A percentile compares a stretch with the other conserved stretches of the same genome.
Conservation (phyloP, 2,888 invertebrate species). For the Nineta flava region DNA sequence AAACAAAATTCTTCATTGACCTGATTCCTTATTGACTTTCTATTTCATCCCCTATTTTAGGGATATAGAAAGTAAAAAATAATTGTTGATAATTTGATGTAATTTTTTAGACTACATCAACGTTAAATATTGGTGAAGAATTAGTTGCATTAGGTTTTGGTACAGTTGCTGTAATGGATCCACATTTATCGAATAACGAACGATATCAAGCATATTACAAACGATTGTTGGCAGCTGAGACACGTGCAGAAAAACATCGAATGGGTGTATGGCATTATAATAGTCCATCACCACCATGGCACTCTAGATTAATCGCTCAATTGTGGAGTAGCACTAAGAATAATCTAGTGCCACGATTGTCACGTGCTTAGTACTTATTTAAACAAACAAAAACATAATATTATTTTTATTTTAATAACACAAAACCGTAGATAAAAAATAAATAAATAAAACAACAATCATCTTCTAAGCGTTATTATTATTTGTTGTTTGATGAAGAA, state of each 20-base stretch:
- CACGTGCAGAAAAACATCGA: conserved; percentile 28
- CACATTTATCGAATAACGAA: conserved; percentile 27
- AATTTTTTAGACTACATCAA: conserved; percentile 9
- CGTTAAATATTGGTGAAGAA: conserved; percentile 34
- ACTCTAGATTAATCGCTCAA: conserved; percentile 7
- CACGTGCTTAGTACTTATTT: conserved; percentile 21
- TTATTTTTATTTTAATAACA: not conserved
- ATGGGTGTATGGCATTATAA: conserved; percentile 33
- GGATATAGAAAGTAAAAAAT: no score
- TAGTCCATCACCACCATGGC: conserved; percentile 7
- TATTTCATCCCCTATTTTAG: no score
- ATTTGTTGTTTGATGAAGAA: no score
- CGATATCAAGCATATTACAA: conserved; percentile 25
- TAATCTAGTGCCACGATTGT: conserved; percentile 1
- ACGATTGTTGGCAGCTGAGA: conserved; percentile 28
- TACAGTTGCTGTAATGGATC: conserved; percentile 58
- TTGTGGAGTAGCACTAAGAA: conserved; percentile 5
- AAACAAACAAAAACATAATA: conserved; percentile 11
- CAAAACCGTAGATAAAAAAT: not conserved
- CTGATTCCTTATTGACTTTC: no score
- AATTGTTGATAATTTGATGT: no score
- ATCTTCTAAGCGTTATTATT: no score
- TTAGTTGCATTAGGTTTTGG: conserved; percentile 49
- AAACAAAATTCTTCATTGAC: no score
- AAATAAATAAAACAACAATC: not conserved